These are phyloP conservation scores for Poeciliopsis gracilis DNA, from an alignment of 2,797 vertebrate genomes.

Conservation along the genomic window DNA sequence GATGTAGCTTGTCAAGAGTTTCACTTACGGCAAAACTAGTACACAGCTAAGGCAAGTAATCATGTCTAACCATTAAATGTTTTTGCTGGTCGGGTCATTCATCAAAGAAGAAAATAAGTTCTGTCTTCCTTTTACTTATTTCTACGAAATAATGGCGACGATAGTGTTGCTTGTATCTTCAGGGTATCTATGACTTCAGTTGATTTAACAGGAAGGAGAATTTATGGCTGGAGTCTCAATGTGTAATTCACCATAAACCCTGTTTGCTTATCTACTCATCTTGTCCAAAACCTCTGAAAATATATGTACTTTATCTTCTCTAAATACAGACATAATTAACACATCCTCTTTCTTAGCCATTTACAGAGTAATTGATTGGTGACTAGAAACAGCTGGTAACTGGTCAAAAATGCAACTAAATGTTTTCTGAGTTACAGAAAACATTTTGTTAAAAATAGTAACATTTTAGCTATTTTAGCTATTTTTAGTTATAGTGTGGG, in stretches of 20 bases:
- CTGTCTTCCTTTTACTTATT: constrained; percentile 26
- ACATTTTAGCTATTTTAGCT: too few relatives aligned
- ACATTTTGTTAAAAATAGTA: not conserved
- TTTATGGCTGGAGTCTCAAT: constrained; percentile 23
- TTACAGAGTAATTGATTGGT: too few relatives aligned
- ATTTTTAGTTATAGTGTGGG: not conserved
- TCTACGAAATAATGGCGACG: constrained; percentile 28
- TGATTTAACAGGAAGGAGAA: constrained; percentile 15
- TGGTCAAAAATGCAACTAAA: not conserved
- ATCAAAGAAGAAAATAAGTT: constrained; percentile 37
- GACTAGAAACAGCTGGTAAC: not conserved
- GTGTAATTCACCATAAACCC: constrained; percentile 26
- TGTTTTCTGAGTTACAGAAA: not conserved
- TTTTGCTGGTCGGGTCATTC: constrained; percentile 43
- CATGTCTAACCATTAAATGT: constrained; percentile 42
- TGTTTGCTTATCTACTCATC: constrained; percentile 15
- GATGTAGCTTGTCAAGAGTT: constrained; percentile 23
- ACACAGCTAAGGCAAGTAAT: constrained; percentile 28
- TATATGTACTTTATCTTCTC: not conserved
- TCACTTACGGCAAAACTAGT: constrained; percentile 17
- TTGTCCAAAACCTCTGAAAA: not conserved
- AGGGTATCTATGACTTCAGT: constrained; percentile 10
- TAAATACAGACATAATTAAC: not conserved
- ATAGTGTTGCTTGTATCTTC: constrained; percentile 21
- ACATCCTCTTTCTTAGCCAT: not conserved